phyloP scores from a whole-genome alignment of 1,140 invertebrate genomes.

The Drosophila ohnishii region DNA sequence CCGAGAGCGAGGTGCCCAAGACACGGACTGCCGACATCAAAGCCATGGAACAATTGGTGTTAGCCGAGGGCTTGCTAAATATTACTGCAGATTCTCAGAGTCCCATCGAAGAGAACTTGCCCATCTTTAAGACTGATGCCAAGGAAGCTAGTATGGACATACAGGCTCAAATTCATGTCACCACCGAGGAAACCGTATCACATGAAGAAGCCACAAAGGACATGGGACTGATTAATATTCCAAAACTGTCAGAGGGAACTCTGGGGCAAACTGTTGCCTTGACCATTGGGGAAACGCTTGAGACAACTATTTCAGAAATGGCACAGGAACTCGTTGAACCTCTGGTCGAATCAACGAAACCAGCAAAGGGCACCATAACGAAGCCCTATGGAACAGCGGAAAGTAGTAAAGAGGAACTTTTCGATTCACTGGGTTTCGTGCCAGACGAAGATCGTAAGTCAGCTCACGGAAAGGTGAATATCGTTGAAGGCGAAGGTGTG shows the following conservation, averaged over 20 bases:
- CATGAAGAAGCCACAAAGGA: constrained; percentile 27
- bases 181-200: constrained; percentile 40
- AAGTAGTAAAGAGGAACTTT: constrained; percentile 36
- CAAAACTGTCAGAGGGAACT: constrained; percentile 28
- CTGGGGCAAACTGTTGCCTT: constrained; percentile 35
- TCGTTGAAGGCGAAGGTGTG: constrained; percentile 79
- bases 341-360: constrained; percentile 29
- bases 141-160: constrained; percentile 42
- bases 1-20: background rate
- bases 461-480: constrained; percentile 36
- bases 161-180: constrained; percentile 42
- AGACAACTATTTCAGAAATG: constrained; percentile 47
- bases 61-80: constrained; percentile 49
- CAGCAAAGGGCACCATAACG: constrained; percentile 36
- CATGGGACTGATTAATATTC: background rate
- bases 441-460: background rate
- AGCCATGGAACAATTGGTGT: constrained; percentile 33
- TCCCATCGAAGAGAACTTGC: constrained; percentile 54
- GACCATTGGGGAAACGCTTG: constrained; percentile 48
- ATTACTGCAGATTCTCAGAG: constrained; percentile 62
- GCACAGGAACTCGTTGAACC: constrained; percentile 28
- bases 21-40: constrained; percentile 16
- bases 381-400: constrained; percentile 33
- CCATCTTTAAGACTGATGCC: constrained; percentile 25
- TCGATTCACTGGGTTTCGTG: constrained; percentile 34